phyloP scores from a whole-genome alignment of 2,888 invertebrate species.

The Galeopsomyia nigrocyanea region DNA sequence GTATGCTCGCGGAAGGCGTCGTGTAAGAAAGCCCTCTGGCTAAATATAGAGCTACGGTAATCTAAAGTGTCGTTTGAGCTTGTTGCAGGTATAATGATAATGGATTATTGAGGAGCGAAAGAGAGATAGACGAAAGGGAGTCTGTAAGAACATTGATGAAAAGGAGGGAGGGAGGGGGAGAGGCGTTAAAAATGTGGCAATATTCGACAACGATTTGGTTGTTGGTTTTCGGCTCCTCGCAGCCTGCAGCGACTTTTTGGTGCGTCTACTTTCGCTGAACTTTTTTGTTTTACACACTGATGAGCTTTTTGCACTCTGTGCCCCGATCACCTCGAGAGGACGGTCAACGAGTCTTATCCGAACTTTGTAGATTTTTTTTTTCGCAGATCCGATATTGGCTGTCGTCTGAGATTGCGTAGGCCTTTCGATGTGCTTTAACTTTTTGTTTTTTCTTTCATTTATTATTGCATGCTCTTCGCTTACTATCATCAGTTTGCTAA shows the following conservation, averaged over 20 bases:
- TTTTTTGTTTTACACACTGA: conserved; percentile 3
- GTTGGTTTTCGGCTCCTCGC: neutral
- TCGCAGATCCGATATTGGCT: no score
- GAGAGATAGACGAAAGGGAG: no score
- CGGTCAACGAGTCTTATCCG: neutral
- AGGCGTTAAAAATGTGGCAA: no score
- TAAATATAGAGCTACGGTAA: no score
- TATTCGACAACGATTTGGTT: conserved; percentile 3
- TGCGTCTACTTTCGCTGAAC: conserved; percentile 36
- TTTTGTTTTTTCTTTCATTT: neutral
- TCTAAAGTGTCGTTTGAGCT: no score
- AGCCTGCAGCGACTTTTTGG: conserved; percentile 32
- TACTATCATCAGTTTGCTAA: neutral
- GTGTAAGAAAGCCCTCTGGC: neutral
- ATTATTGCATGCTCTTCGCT: conserved; percentile 5
- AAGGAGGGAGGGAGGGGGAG: no score
- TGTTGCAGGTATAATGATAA: no score
- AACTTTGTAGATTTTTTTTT: no score
- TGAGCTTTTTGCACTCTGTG: neutral
- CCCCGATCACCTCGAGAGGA: conserved; percentile 12
- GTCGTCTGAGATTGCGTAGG: neutral
- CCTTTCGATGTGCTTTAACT: conserved; percentile 30
- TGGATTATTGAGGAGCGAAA: no score
- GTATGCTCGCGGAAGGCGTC: neutral
- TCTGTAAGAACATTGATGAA: no score